Conservation (phyloP, 2,113 vertebrate genomes). For the Tringa solitaria region DNA sequence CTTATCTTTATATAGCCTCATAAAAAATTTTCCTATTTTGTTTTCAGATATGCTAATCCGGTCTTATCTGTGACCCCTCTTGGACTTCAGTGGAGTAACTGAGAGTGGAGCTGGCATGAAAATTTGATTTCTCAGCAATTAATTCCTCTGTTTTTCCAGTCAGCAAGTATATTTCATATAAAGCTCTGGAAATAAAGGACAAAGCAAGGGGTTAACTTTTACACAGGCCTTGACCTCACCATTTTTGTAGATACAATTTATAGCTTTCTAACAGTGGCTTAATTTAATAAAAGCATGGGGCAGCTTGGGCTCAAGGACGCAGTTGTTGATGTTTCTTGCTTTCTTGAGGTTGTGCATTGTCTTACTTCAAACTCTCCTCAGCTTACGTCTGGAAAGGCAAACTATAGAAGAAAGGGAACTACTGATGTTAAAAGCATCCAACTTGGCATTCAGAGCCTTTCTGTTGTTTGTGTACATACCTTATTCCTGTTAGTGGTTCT, state of each 20-base stretch:
- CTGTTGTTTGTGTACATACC: neutral
- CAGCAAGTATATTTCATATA: neutral
- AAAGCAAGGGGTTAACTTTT: neutral
- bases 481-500: neutral
- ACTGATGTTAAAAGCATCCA: neutral
- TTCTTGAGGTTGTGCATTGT: neutral
- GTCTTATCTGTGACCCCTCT: neutral
- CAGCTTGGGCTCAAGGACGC: slow-evolving; percentile 7
- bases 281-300: neutral
- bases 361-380: neutral
- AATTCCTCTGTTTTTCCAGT: neutral
- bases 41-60: neutral
- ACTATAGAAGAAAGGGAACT: neutral
- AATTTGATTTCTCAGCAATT: neutral
- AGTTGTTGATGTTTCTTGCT: neutral
- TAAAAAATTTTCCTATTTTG: neutral
- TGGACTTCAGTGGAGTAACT: neutral
- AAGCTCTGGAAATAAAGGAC: neutral
- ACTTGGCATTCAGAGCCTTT: neutral
- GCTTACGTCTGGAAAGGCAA: neutral
- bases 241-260: neutral
- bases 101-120: neutral
- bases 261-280: neutral
- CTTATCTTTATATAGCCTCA: neutral
- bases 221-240: neutral